A percentile compares a stretch with the other conserved stretches of the same genome.
Evolutionary conservation across 2,113 vertebrate genomes (phyloP).

Genomic region (Sardina pilchardus): DNA sequence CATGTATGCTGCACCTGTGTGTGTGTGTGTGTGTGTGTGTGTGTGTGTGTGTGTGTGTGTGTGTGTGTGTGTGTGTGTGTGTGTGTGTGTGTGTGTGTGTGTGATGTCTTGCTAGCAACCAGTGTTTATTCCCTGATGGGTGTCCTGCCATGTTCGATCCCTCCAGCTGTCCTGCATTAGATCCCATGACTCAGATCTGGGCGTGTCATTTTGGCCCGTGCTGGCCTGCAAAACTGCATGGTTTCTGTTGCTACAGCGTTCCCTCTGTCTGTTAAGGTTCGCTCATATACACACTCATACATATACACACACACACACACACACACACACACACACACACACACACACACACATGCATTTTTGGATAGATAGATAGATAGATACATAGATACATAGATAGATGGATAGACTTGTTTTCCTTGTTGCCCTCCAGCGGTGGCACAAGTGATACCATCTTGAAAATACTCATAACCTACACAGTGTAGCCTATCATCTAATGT

Average conservation of each 20-base stretch:
- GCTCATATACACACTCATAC: neutral
- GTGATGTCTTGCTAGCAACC: neutral
- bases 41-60: neutral
- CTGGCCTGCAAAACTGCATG: neutral
- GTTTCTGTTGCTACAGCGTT: conserved; percentile 4
- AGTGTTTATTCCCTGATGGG: neutral
- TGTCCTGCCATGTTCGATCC: conserved; percentile 13
- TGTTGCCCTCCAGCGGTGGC: neutral
- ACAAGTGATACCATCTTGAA: neutral
- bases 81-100: neutral
- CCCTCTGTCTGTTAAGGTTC: neutral
- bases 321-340: neutral
- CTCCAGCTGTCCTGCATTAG: conserved; percentile 12
- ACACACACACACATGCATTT: neutral
- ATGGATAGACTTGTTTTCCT: neutral
- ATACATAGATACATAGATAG: neutral
- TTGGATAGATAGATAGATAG: neutral
- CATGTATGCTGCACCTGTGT: neutral
- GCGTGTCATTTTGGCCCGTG: conserved; percentile 13
- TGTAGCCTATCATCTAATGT: neutral
- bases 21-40: neutral
- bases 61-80: neutral
- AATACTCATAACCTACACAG: neutral
- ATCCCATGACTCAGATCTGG: conserved; percentile 21
- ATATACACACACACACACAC: neutral